phyloP scores from a whole-genome alignment of 2,888 invertebrate species.

The Ditylenchus weischeri region DNA sequence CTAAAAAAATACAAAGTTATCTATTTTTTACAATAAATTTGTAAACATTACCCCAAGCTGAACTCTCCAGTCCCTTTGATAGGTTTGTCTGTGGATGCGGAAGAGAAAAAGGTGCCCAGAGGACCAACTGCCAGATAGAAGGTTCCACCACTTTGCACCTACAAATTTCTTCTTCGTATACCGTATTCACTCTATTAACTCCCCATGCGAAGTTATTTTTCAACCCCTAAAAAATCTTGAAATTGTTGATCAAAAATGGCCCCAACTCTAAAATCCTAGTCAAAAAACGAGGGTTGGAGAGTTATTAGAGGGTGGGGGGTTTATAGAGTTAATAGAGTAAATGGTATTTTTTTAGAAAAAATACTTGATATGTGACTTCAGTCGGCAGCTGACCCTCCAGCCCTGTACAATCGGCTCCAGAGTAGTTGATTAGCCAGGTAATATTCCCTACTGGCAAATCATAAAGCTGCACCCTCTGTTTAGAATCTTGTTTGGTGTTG shows the following conservation, averaged over 20 bases:
- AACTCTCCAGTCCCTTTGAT: slow-evolving; percentile 34
- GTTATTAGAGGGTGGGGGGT: too few relatives aligned
- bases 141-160: slow-evolving; percentile 1
- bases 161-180: too few relatives aligned
- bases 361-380: slow-evolving; percentile 6
- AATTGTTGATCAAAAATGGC: too few relatives aligned
- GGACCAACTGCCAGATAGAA: slow-evolving; percentile 22
- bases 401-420: not conserved
- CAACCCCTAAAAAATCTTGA: too few relatives aligned
- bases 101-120: slow-evolving; percentile 16
- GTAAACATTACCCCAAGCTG: slow-evolving; percentile 5
- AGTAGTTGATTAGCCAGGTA: slow-evolving; percentile 3
- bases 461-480: not conserved
- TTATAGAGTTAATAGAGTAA: too few relatives aligned
- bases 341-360: not conserved
- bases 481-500: slow-evolving; percentile 3
- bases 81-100: slow-evolving; percentile 24
- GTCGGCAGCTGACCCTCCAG: not conserved
- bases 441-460: slow-evolving; percentile 2
- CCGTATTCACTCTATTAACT: too few relatives aligned
- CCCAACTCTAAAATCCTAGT: too few relatives aligned
- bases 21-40: not conserved
- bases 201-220: too few relatives aligned
- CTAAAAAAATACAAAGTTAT: not conserved
- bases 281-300: too few relatives aligned